Evolutionary conservation across 1,140 invertebrate genomes (phyloP), one percentile per base, ranked within the genome.

Genomic region (Listronotus bonariensis): DNA sequence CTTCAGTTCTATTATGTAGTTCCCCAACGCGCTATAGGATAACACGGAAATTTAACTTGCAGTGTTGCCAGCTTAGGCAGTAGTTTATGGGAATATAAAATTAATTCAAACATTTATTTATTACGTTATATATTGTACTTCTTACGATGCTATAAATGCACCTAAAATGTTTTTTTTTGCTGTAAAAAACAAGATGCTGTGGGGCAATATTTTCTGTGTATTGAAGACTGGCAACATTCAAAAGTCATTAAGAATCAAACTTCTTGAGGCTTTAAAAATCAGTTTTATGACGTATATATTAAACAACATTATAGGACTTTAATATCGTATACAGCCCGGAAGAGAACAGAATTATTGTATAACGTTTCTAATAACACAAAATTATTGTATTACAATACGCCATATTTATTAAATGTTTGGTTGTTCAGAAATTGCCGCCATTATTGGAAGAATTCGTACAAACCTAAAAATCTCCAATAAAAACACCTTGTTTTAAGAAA

Each of bases 251-350:
- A 46, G 43, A 46, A 14, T 46, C 43, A 46, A 46, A 46, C 43
- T n/a, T 3, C 14, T 46, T 14, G 11, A 46, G 43, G 43, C 12
- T 3, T 3, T 46, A 9, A 46, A 46, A 46, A 46, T n/a, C 20
- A n/a, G 20, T 26, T 26, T 26, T 26, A 26, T 26, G 5, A 5
- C 5, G 1, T 26, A 3, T 26, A 26, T 14, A 46, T 46, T 46
- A 46, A 46, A 46, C 43, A 14, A 17, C 43, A 17, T 46, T 46
- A 17, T 46, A 46, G 3, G 18, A 46, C 43, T 46, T 46, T 46
- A 20, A 12, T 46, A 17, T 46, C 43, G 43, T 46, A 46, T 46
- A 51, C 20, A 58, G 20, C 40, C 17, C 43, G 43, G 43, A 48
- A 11, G 14, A 51, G 7, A 49, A 34, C 32, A 53, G 20, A 26